Conservation (phyloP, 2,888 invertebrate genomes). For the Morpho achilles region DNA sequence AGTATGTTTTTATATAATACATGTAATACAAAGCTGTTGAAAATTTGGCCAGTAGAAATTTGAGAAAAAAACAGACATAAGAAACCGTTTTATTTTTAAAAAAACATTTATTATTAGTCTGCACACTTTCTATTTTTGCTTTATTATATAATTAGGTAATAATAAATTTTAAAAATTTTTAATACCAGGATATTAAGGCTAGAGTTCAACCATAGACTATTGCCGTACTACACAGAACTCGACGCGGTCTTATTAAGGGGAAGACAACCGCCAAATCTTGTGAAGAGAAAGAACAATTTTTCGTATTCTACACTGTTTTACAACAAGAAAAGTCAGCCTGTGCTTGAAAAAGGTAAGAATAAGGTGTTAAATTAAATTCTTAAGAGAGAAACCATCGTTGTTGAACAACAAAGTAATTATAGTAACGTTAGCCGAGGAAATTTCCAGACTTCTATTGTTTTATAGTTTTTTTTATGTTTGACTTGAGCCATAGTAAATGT, state of each 20-base stretch:
- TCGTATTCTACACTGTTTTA: conserved; percentile 52
- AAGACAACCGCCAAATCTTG: conserved; percentile 60
- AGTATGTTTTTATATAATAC: no score
- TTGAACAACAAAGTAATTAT: no score
- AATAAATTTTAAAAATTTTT: background rate
- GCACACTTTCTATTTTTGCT: background rate
- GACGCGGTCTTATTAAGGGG: conserved; percentile 92
- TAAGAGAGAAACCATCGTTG: no score
- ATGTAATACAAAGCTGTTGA: no score
- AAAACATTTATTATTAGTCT: no score
- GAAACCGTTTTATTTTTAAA: no score
- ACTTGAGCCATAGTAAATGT: no score
- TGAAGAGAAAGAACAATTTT: conserved; percentile 50
- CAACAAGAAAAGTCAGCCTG: conserved; percentile 44
- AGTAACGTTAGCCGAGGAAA: no score
- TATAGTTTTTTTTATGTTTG: no score
- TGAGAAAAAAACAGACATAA: no score
- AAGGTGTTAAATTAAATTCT: background rate
- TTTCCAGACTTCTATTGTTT: no score
- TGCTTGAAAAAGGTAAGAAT: conserved; percentile 54
- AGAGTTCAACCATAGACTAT: conserved; percentile 90
- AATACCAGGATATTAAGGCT: conserved; percentile 85
- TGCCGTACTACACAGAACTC: conserved; percentile 92
- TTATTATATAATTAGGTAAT: background rate
- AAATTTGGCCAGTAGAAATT: no score